Percentiles rank a stretch among this genome's conserved stretches.
Conservation (phyloP, 2,113 vertebrate species). For the Scortum barcoo region DNA sequence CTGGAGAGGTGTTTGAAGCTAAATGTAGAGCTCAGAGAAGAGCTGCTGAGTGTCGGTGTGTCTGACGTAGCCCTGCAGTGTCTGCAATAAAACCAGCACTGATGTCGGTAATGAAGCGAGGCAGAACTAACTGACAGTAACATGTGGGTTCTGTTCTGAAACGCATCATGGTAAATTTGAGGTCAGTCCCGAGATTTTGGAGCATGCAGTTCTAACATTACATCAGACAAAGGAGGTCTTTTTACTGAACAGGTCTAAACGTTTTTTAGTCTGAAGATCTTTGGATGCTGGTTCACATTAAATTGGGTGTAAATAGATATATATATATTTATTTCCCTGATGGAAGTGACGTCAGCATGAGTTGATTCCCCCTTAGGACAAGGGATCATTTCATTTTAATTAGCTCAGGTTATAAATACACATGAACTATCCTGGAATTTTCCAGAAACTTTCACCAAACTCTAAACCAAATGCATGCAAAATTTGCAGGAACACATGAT, state of each 20-base stretch:
- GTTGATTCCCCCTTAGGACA: not conserved
- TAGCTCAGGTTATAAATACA: no score
- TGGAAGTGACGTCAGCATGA: not conserved
- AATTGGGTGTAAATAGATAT: not conserved
- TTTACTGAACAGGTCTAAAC: not conserved
- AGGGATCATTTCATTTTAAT: no score
- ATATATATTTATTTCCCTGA: not conserved
- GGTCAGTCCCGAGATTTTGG: constrained; percentile 31
- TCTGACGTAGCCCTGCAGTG: not conserved
- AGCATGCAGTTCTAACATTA: not conserved
- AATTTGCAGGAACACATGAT: no score
- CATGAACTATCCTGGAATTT: no score
- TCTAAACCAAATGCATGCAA: no score
- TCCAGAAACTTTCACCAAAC: not conserved
- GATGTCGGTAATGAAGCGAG: not conserved
- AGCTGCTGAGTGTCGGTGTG: not conserved
- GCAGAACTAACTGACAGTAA: constrained; percentile 42
- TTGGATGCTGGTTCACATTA: not conserved
- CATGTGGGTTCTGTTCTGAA: not conserved
- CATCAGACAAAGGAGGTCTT: constrained; percentile 14
- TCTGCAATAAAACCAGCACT: constrained; percentile 17
- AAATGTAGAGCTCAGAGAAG: not conserved
- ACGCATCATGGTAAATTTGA: not conserved
- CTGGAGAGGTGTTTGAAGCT: not conserved
- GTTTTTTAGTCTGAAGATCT: not conserved